These are phyloP conservation scores for Mesitornis unicolor DNA, from an alignment of 2,113 vertebrate genomes.

Conservation along the genomic window DNA sequence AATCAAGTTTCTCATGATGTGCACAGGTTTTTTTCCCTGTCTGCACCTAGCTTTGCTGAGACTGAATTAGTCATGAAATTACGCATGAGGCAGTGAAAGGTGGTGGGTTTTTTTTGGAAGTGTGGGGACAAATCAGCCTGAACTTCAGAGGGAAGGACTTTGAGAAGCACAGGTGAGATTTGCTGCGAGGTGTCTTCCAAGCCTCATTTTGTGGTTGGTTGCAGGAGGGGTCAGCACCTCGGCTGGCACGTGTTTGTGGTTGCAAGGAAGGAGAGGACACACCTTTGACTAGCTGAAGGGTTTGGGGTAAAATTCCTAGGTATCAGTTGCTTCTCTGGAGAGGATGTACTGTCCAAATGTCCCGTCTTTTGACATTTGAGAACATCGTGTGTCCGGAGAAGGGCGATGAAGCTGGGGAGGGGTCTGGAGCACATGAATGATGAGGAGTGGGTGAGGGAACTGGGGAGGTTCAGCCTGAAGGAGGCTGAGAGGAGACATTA, in stretches of 20 bases:
- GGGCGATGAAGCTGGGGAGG: too few species aligned
- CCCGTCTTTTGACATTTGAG: too few species aligned
- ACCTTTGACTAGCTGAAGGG: not conserved
- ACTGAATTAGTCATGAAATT: not conserved
- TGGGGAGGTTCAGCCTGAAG: too few species aligned
- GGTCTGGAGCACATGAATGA: too few species aligned
- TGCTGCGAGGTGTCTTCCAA: not conserved
- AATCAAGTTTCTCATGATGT: not conserved
- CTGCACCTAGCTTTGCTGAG: not conserved
- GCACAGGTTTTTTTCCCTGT: not conserved
- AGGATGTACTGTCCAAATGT: not conserved
- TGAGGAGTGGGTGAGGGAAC: too few species aligned
- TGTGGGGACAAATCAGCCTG: not conserved
- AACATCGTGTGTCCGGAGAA: too few species aligned
- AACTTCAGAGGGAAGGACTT: not conserved
- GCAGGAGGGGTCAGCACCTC: not conserved
- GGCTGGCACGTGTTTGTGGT: not conserved
- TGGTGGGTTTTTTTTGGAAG: not conserved
- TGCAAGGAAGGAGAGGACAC: not conserved
- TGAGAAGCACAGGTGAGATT: not conserved
- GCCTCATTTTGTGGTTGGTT: not conserved
- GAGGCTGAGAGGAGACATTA: too few species aligned
- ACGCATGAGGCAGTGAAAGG: fast-evolving
- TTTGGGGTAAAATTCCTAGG: not conserved
- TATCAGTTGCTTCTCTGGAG: not conserved